Evolutionary conservation across 2,113 vertebrate genomes (phyloP), one percentile per base, ranked within the genome.

Genomic region (Ceyx cyanopectus): DNA sequence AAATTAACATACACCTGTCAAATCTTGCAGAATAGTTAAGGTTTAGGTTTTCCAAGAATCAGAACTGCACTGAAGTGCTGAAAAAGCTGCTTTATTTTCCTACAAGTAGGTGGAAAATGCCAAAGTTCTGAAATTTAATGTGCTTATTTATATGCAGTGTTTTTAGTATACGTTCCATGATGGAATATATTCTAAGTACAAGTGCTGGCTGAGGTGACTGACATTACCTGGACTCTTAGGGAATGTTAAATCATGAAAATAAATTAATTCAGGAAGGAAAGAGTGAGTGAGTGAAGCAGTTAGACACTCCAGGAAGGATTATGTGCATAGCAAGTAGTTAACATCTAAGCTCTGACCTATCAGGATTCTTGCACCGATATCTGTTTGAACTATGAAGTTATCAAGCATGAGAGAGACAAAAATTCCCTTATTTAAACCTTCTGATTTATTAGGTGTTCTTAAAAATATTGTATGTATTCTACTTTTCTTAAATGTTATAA

Each of bases 81-180:
- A 87, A 91, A 91, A 87, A 22, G 9, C 16, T 89, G 56, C 62
- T 94, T 85, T 91, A 54, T 82, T 87, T 91, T 85, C 51, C 67
- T 58, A 50, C 40, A 84, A 81, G 24, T 77, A 51, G 63, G 63
- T 48, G 51, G 23, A 63, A 90, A 92, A 84, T 81, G 18, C 29
- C 43, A 27, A 56, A 84, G 20, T 82, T 89, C 46, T 94, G 62
- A 93, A 93, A 87, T 92, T 16, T 85, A 46, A 91, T 85, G 37
- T 73, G 21, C 54, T 89, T 95, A 45, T 87, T 95, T 95, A 60
- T 87, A 91, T 85, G 67, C 87, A 77, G 27, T 72, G 61, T 12
- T 91, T 86, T 87, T 89, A 46, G 46, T 69, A 82, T 70, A 87
- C 27, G 43, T 85, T 61, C 30, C 50, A 82, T 60, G 58, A 51